Evolutionary conservation across 2,113 vertebrate genomes (phyloP), one percentile per base, ranked within the genome.

Genomic region (Pseudopipra pipra): DNA sequence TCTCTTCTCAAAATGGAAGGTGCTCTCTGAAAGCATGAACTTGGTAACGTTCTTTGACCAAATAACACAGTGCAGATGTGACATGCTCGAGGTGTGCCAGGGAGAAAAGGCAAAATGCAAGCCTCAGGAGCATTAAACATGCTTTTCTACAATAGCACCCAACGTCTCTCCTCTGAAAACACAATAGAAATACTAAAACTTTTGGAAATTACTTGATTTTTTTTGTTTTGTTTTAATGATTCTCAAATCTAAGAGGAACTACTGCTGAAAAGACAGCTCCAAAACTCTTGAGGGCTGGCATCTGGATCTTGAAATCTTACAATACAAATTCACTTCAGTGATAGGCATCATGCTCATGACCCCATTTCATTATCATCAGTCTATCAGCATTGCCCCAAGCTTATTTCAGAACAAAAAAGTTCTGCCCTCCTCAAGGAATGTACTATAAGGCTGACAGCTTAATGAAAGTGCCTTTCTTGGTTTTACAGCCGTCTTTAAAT

Each of bases 401-500:
- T 94, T 54, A 72, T 89, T 96, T 95, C 96, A 95, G 92, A 96
- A 97, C 95, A 97, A 95, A 94, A 94, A 95, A 93, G 89, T 94
- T 92, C 89, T 94, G 93, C 87, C 94, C 94, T 96, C 92, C 90
- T 96, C 95, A 93, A 96, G 93, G 92, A 97, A 95, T 94, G 87
- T 94, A 95, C 92, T 94, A 82, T 88, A 95, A 94, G 93, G 96
- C 92, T 97, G 96, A 97, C 93, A 94, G 97, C 94, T 97, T 96
- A 96, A 97, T 93, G 94, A 95, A 96, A 96, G 90, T 94, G 96
- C 92, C 80, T 96, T 95, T 94, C 93, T 97, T 91, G 65, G 85
- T 85, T 96, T 95, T 96, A 97, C 93, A 97, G 89, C 39, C 65
- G 73, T 88, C 96, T 97, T 96, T 96, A 96, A 97, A 97, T 97